phyloP scores from a whole-genome alignment of 2,888 invertebrate species.

The Sinelater perroti region DNA sequence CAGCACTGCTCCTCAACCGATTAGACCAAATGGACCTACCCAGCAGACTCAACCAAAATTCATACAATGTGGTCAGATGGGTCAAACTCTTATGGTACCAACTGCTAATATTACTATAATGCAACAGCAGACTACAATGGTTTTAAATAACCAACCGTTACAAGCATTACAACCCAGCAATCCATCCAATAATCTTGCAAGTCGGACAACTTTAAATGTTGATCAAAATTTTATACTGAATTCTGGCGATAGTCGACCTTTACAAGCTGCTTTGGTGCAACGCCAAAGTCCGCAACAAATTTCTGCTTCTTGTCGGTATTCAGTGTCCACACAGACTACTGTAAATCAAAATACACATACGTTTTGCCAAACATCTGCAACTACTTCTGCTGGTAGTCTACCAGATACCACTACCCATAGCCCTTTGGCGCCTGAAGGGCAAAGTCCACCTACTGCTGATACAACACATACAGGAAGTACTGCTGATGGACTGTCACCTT shows the following conservation, averaged over 20 bases:
- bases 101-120: conserved; percentile 76
- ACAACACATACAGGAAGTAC: conserved; percentile 60
- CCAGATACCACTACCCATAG: conserved; percentile 89
- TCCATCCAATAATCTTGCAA: conserved; percentile 54
- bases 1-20: conserved; percentile 65
- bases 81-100: conserved; percentile 77
- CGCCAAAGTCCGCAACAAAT: conserved; percentile 51
- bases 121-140: conserved; percentile 81
- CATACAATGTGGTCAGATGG: conserved; percentile 75
- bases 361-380: conserved; percentile 59
- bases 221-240: conserved; percentile 68
- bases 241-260: conserved; percentile 56
- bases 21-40: conserved; percentile 57
- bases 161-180: conserved; percentile 59
- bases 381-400: conserved; percentile 68
- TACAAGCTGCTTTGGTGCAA: conserved; percentile 54
- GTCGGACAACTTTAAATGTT: conserved; percentile 63
- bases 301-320: conserved; percentile 63
- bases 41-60: conserved; percentile 72
- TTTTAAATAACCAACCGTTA: conserved; percentile 71
- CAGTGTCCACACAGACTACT: conserved; percentile 80
- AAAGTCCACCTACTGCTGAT: conserved; percentile 59
- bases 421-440: conserved; percentile 68
- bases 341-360: conserved; percentile 63
- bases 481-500: conserved; percentile 60